Percentiles rank a stretch among this genome's conserved stretches.
phyloP scores from a whole-genome alignment of 2,113 vertebrate species.

The Climacteris rufus region DNA sequence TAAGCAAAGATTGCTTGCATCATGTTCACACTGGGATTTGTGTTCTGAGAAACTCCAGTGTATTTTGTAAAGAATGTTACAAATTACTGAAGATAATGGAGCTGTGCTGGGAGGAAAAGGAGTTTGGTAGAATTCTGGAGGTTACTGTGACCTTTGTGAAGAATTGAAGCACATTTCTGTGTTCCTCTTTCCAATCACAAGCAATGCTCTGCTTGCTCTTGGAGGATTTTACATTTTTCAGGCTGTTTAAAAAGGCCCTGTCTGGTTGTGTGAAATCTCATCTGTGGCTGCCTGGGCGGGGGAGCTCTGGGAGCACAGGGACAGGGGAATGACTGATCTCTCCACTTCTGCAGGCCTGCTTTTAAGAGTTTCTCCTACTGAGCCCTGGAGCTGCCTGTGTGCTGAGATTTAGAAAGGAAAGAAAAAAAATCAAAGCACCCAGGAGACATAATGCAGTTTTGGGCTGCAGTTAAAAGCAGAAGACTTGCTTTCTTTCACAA shows the following conservation, averaged over 20 bases:
- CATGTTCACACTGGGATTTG: not conserved
- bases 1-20: not conserved
- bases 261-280: constrained; percentile 36
- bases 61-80: not conserved
- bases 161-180: not conserved
- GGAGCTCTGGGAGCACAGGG: not conserved
- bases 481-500: constrained; percentile 30
- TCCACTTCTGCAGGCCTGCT: constrained; percentile 43
- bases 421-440: constrained; percentile 47
- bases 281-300: not conserved
- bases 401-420: constrained; percentile 36
- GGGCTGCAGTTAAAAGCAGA: constrained; percentile 49
- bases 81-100: not conserved
- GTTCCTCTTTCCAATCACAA: not conserved
- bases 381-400: constrained; percentile 49
- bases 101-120: not conserved
- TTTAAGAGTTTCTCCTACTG: constrained; percentile 59
- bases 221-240: constrained; percentile 12
- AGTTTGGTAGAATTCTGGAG: not conserved
- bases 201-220: not conserved
- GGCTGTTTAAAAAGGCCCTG: not conserved
- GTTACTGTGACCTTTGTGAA: constrained; percentile 2
- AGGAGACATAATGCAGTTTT: constrained; percentile 49
- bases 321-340: constrained; percentile 52
- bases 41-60: not conserved